phyloP scores from a whole-genome alignment of 2,797 vertebrate genomes.

The Labeo calbasu region DNA sequence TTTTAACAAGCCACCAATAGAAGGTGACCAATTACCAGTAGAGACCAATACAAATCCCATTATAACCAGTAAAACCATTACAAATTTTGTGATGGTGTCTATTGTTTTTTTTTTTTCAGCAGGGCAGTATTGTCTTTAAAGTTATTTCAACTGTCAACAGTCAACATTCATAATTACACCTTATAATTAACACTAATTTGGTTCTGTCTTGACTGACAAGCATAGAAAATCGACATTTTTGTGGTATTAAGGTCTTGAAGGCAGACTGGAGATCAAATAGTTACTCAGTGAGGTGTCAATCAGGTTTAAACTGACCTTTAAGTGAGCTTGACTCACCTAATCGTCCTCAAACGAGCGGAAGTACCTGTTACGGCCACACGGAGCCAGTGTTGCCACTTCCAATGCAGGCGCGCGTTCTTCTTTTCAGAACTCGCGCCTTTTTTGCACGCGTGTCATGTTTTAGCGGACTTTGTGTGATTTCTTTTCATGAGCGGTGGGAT shows the following conservation, averaged over 20 bases:
- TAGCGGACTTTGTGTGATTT: not conserved
- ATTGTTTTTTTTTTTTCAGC: too few relatives aligned
- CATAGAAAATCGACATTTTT: not conserved
- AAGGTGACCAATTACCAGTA: too few relatives aligned
- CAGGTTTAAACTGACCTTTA: not conserved
- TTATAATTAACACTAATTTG: not conserved
- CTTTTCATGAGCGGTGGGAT: not conserved
- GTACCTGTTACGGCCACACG: constrained; percentile 64
- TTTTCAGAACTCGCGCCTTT: not conserved
- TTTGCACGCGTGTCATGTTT: not conserved
- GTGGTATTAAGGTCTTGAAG: not conserved
- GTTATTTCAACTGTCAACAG: not conserved
- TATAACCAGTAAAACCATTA: too few relatives aligned
- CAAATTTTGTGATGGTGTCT: too few relatives aligned
- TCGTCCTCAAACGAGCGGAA: not conserved
- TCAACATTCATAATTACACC: not conserved
- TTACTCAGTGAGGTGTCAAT: not conserved
- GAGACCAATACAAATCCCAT: too few relatives aligned
- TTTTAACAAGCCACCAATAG: too few relatives aligned
- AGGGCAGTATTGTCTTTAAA: too few relatives aligned
- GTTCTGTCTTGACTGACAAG: not conserved
- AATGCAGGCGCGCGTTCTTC: not conserved
- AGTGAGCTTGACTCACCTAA: not conserved
- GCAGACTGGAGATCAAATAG: not conserved
- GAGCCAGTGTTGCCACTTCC: constrained; percentile 78